phyloP scores from a whole-genome alignment of 2,888 invertebrate genomes.

The Ectropis crepuscularia region DNA sequence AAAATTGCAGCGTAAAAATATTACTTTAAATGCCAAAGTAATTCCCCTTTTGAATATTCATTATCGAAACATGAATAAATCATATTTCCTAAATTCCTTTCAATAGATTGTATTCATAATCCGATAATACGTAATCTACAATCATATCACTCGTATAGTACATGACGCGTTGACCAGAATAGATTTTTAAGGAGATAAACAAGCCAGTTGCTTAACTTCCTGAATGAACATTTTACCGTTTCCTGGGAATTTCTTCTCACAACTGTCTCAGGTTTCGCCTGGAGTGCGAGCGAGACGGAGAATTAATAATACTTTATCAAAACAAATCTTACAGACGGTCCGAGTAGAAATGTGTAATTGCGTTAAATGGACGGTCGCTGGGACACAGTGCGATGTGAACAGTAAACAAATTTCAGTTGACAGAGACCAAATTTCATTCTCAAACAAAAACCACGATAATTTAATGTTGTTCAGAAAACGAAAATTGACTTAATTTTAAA shows the following conservation, averaged over 20 bases:
- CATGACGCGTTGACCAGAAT: constrained; percentile 3
- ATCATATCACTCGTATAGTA: not conserved
- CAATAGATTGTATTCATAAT: not conserved
- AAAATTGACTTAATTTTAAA: too few relatives aligned
- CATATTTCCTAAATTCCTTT: not conserved
- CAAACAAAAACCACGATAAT: too few relatives aligned
- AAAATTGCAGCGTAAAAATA: too few relatives aligned
- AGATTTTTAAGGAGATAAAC: constrained; percentile 1
- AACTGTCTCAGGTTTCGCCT: constrained; percentile 5
- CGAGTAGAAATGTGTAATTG: constrained; percentile 24
- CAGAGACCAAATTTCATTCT: too few relatives aligned
- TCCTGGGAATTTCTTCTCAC: constrained; percentile 17
- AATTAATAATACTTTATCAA: constrained; percentile 24
- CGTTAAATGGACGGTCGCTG: constrained; percentile 18
- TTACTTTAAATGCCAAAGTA: too few relatives aligned
- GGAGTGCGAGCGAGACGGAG: constrained; percentile 10
- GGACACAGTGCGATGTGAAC: constrained; percentile 2
- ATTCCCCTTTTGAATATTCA: too few relatives aligned
- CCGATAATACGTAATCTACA: constrained; percentile 1
- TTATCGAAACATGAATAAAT: too few relatives aligned
- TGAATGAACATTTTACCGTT: constrained; percentile 9
- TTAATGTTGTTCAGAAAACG: too few relatives aligned
- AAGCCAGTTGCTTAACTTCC: constrained; percentile 10
- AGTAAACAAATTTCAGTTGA: not conserved
- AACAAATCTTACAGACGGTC: constrained; percentile 26